These are phyloP conservation scores for Dysdera silvatica DNA, from an alignment of 1,140 invertebrate genomes.

Conservation along the genomic window DNA sequence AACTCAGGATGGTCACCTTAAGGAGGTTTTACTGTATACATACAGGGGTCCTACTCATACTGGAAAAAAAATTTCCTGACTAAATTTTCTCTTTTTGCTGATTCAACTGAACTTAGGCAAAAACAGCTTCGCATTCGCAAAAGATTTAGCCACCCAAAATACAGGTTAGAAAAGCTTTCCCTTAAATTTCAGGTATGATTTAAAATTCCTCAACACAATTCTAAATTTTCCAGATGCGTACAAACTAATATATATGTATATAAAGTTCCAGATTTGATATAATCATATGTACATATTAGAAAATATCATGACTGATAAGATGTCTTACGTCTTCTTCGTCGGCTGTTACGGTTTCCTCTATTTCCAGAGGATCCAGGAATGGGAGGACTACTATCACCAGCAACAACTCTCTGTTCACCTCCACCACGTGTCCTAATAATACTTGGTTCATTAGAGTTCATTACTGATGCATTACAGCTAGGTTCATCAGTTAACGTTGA, in stretches of 20 bases:
- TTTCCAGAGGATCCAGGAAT: neutral
- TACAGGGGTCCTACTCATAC: too few relatives aligned
- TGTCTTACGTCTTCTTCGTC: conserved; percentile 1
- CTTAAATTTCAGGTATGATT: neutral
- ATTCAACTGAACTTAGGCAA: neutral
- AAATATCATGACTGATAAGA: neutral
- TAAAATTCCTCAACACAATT: neutral
- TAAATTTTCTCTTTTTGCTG: too few relatives aligned
- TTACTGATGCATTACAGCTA: too few relatives aligned
- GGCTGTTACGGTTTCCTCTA: neutral
- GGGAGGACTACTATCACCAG: neutral
- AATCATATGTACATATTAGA: neutral
- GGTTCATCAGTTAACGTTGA: too few relatives aligned
- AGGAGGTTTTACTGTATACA: too few relatives aligned
- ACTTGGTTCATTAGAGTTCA: neutral
- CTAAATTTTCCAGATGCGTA: neutral
- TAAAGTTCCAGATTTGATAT: neutral
- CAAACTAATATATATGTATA: neutral
- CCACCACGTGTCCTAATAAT: conserved; percentile 11
- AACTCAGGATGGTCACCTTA: too few relatives aligned
- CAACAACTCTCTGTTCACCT: neutral
- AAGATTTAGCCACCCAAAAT: too few relatives aligned
- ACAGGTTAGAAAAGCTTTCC: too few relatives aligned
- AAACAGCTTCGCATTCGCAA: neutral
- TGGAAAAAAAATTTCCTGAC: too few relatives aligned